Percentiles rank a stretch among this genome's conserved stretches.
phyloP scores from a whole-genome alignment of 2,113 vertebrate species.

The Saccopteryx bilineata region DNA sequence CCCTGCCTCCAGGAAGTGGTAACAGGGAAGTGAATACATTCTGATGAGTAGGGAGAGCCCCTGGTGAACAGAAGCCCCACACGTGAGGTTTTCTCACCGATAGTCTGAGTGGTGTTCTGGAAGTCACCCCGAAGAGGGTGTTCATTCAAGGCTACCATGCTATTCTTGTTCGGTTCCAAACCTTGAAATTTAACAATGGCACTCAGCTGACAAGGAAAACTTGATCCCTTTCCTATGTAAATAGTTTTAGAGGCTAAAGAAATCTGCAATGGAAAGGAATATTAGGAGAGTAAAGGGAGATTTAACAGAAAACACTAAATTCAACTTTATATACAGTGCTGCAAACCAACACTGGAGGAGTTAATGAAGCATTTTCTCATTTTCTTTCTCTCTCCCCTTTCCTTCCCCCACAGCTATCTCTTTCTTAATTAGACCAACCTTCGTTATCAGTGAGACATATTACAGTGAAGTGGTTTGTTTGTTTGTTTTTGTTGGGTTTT shows the following conservation, averaged over 20 bases:
- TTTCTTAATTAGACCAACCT: neutral
- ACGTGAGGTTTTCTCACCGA: neutral
- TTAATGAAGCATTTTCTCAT: neutral
- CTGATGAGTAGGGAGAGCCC: neutral
- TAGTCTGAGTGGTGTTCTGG: neutral
- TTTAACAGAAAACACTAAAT: neutral
- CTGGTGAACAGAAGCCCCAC: neutral
- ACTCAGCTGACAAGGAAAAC: constrained; percentile 19
- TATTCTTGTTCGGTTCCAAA: neutral
- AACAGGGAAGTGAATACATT: neutral
- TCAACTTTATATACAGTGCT: neutral
- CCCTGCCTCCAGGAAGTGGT: neutral
- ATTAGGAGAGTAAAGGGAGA: neutral
- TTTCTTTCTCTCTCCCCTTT: neutral
- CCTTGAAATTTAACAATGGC: constrained; percentile 32
- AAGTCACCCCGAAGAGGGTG: neutral
- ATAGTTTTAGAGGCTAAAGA: constrained; percentile 24
- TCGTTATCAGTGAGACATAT: neutral
- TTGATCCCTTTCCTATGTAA: neutral
- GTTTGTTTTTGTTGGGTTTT: neutral
- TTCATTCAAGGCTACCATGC: neutral
- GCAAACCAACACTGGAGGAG: neutral
- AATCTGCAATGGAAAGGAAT: neutral
- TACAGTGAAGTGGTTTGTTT: neutral
- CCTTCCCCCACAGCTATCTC: neutral